Percentiles rank a stretch among this genome's conserved stretches.
Evolutionary conservation across 2,888 invertebrate species (phyloP).

Genomic region (Pocota personata): DNA sequence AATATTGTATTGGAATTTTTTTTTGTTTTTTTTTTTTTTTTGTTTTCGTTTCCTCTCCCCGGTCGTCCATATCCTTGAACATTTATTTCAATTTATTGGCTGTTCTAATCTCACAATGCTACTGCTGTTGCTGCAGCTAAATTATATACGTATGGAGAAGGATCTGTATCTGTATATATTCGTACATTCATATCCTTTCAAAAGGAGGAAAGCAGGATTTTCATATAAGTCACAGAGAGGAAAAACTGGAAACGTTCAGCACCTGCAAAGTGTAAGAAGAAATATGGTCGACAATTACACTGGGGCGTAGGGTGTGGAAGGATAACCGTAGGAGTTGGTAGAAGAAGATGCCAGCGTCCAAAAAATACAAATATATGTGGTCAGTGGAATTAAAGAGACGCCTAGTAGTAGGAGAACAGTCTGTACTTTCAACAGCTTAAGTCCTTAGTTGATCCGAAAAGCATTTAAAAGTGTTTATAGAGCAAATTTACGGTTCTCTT

Average conservation of each 20-base stretch:
- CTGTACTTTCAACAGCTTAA: conserved; percentile 65
- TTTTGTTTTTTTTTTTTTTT: conserved; percentile 28
- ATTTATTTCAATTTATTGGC: conserved; percentile 74
- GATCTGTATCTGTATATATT: background rate
- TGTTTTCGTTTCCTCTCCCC: conserved; percentile 5
- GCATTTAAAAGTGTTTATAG: conserved; percentile 66
- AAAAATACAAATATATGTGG: conserved; percentile 40
- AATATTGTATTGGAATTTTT: conserved; percentile 60
- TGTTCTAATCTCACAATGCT: conserved; percentile 68
- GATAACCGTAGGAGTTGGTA: conserved; percentile 13
- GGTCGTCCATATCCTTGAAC: conserved; percentile 55
- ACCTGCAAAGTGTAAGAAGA: conserved; percentile 72
- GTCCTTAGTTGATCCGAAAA: conserved; percentile 72
- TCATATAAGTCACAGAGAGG: conserved; percentile 40
- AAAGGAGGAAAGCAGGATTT: conserved; percentile 41
- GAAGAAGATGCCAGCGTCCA: conserved; percentile 13
- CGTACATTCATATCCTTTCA: conserved; percentile 49
- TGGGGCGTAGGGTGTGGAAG: conserved; percentile 28
- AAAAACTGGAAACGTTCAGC: conserved; percentile 59
- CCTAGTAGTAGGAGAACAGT: conserved; percentile 25
- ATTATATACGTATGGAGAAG: conserved; percentile 20
- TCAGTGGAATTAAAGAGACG: conserved; percentile 65
- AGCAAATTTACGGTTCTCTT: conserved; percentile 57
- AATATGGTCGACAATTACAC: conserved; percentile 73
- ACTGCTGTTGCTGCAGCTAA: conserved; percentile 44